Conservation (phyloP, 2,113 vertebrate genomes). For the Pungitius pungitius region DNA sequence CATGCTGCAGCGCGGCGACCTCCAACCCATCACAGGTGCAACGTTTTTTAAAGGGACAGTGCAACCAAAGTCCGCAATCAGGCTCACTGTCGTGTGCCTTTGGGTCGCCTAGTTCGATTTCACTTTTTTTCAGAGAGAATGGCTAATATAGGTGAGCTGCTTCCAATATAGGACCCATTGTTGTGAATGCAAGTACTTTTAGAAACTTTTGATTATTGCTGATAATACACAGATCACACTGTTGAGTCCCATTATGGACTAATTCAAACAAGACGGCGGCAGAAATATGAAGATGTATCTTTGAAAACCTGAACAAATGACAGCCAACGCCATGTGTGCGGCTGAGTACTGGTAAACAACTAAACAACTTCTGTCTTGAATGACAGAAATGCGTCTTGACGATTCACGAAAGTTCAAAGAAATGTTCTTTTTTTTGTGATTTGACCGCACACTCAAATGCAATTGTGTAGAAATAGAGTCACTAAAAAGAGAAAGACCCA, state of each 20-base stretch:
- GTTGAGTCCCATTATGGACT: no score
- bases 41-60: neutral
- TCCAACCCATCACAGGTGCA: constrained; percentile 68
- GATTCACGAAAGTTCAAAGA: neutral
- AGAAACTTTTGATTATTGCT: no score
- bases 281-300: neutral
- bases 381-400: neutral
- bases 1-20: constrained; percentile 67
- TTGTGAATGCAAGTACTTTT: neutral
- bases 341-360: neutral
- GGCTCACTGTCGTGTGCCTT: neutral
- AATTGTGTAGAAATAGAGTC: neutral
- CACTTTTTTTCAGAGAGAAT: neutral
- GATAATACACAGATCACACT: no score
- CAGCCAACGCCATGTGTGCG: neutral
- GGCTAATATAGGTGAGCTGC: neutral
- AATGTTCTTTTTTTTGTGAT: neutral
- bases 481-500: no score
- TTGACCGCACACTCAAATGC: neutral
- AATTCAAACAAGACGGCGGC: neutral
- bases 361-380: no score
- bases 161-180: neutral
- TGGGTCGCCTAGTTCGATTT: neutral
- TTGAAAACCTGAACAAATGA: neutral
- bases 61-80: neutral